These are phyloP conservation scores for Eugnorisma glareosa DNA, from an alignment of 2,888 invertebrate genomes.

Conservation along the genomic window DNA sequence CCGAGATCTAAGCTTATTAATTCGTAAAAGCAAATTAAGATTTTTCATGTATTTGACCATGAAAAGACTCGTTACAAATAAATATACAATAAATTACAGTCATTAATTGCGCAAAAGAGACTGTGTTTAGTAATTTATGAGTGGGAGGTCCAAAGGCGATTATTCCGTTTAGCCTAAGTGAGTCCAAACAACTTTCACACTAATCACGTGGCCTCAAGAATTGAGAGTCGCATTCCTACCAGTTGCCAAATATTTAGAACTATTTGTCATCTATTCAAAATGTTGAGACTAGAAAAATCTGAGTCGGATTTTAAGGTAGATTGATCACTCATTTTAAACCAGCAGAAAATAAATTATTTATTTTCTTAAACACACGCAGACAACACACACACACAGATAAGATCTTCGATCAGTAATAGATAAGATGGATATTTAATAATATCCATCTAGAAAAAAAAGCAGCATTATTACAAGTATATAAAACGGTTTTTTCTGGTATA, in stretches of 20 bases:
- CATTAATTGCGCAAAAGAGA: constrained; percentile 51
- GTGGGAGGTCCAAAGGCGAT: constrained; percentile 53
- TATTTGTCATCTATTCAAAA: constrained; percentile 4
- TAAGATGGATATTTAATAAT: neutral
- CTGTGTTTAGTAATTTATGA: constrained; percentile 50
- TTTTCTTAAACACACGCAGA: too few relatives aligned
- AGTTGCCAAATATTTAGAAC: constrained; percentile 36
- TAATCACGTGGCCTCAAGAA: constrained; percentile 12
- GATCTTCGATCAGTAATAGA: neutral
- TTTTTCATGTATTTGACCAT: constrained; percentile 9
- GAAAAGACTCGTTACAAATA: constrained; percentile 10
- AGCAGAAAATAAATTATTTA: neutral
- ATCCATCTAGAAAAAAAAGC: neutral
- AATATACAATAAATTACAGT: constrained; percentile 24
- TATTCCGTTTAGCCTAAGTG: constrained; percentile 54
- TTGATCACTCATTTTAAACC: neutral
- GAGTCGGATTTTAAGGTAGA: neutral
- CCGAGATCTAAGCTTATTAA: neutral
- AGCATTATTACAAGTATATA: too few relatives aligned
- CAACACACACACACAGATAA: too few relatives aligned
- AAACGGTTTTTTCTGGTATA: neutral
- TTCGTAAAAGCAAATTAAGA: constrained; percentile 5
- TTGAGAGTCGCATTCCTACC: constrained; percentile 27
- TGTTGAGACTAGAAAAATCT: neutral
- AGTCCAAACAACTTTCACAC: constrained; percentile 66